phyloP scores from a whole-genome alignment of 1,140 invertebrate genomes.

The Lethocerus indicus region DNA sequence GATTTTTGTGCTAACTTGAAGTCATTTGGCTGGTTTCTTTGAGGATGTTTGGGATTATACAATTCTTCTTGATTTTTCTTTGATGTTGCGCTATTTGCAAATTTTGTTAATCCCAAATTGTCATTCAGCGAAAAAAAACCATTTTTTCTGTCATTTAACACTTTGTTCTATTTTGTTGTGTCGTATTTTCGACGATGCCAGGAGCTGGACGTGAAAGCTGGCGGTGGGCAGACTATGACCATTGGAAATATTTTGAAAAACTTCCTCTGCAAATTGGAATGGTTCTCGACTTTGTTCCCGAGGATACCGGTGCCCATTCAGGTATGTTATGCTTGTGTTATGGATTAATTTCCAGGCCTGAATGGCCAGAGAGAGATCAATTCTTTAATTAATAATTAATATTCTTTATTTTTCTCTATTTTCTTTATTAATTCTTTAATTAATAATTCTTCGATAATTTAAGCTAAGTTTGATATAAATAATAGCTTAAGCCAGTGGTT shows the following conservation, averaged over 20 bases:
- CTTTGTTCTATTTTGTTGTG: not conserved
- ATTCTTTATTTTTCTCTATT: not conserved
- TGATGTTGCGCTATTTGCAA: no score
- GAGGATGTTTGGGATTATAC: no score
- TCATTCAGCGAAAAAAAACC: not conserved
- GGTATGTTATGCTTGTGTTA: constrained; percentile 27
- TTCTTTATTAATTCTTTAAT: not conserved
- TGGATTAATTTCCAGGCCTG: no score
- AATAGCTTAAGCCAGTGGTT: not conserved
- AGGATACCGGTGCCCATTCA: constrained; percentile 99
- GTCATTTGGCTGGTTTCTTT: no score
- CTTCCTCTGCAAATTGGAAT: constrained; percentile 90
- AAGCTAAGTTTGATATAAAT: not conserved
- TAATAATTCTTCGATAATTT: not conserved
- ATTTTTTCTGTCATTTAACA: not conserved
- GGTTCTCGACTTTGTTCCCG: constrained; percentile 96
- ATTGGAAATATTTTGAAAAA: constrained; percentile 88
- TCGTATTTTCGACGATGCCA: no score
- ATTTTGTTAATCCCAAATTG: not conserved
- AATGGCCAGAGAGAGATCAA: no score
- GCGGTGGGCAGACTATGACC: constrained; percentile 83
- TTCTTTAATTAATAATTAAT: no score
- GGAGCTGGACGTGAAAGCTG: constrained; percentile 93
- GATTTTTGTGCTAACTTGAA: no score
- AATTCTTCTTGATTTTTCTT: no score